phyloP scores from a whole-genome alignment of 2,888 invertebrate genomes.

The Magallana nippona region DNA sequence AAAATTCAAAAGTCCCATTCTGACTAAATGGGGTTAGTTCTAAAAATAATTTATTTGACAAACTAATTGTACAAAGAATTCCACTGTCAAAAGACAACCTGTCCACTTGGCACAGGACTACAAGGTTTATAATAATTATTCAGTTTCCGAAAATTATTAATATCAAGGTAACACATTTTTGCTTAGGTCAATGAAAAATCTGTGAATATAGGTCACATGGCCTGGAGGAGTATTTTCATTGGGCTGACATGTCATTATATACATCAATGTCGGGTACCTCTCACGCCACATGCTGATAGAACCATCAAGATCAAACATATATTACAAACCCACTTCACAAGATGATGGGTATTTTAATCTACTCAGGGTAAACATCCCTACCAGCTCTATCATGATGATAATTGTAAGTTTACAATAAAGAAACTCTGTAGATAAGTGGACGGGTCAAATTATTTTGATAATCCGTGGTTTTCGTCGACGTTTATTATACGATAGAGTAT shows the following conservation, averaged over 20 bases:
- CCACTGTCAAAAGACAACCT: too few species aligned
- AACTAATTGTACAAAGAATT: too few species aligned
- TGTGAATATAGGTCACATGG: neutral
- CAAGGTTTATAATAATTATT: too few species aligned
- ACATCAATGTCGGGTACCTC: neutral
- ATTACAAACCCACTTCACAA: neutral
- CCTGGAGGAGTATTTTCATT: neutral
- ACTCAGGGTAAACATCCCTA: neutral
- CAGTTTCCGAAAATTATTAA: too few species aligned
- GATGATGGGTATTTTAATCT: neutral
- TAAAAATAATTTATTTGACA: too few species aligned
- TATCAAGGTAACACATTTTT: neutral
- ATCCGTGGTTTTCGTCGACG: too few species aligned
- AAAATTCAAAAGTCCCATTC: too few species aligned
- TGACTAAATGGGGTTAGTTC: too few species aligned
- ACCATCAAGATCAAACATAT: slow-evolving; percentile 3
- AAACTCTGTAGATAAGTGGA: neutral
- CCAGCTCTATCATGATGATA: neutral
- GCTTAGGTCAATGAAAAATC: neutral
- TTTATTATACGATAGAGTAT: too few species aligned
- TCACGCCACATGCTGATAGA: slow-evolving; percentile 17
- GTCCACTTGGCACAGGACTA: too few species aligned
- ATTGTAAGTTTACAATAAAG: neutral
- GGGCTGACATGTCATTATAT: slow-evolving; percentile 9
- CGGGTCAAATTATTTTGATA: too few species aligned